These are phyloP conservation scores for Unio pictorum DNA, from an alignment of 2,888 invertebrate species.

Conservation along the genomic window DNA sequence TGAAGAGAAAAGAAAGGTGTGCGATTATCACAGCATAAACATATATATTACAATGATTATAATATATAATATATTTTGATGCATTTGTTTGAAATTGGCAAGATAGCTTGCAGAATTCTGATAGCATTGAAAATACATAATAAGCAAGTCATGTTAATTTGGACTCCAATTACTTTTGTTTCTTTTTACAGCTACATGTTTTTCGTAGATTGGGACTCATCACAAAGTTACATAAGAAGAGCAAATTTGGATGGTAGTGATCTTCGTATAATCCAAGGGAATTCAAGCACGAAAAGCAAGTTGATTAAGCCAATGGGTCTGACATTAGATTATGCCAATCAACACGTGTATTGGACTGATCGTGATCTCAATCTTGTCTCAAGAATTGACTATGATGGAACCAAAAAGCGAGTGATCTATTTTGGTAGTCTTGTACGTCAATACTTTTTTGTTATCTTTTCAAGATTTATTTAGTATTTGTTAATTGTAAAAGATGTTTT, in stretches of 20 bases:
- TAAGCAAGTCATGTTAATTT: no score
- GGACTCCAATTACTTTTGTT: not conserved
- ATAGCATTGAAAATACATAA: no score
- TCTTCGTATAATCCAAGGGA: slow-evolving; percentile 75
- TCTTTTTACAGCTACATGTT: slow-evolving; percentile 80
- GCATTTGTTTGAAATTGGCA: no score
- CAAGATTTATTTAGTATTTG: no score
- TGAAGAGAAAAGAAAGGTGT: no score
- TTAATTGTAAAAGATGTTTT: no score
- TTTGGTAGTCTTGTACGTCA: not conserved
- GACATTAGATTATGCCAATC: slow-evolving; percentile 81
- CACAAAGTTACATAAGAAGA: slow-evolving; percentile 77
- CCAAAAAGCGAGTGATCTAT: slow-evolving; percentile 67
- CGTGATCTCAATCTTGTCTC: slow-evolving; percentile 77
- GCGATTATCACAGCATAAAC: no score
- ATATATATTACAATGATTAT: no score
- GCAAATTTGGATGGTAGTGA: slow-evolving; percentile 85
- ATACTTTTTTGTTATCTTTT: no score
- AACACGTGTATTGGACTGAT: slow-evolving; percentile 89
- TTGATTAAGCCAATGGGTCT: slow-evolving; percentile 89
- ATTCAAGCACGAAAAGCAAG: slow-evolving; percentile 76
- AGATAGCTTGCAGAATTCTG: no score
- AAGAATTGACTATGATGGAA: slow-evolving; percentile 83
- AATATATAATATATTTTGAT: no score
- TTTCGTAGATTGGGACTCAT: slow-evolving; percentile 87